Conservation (phyloP, 2,888 invertebrate genomes). For the Lacanobia oleracea region DNA sequence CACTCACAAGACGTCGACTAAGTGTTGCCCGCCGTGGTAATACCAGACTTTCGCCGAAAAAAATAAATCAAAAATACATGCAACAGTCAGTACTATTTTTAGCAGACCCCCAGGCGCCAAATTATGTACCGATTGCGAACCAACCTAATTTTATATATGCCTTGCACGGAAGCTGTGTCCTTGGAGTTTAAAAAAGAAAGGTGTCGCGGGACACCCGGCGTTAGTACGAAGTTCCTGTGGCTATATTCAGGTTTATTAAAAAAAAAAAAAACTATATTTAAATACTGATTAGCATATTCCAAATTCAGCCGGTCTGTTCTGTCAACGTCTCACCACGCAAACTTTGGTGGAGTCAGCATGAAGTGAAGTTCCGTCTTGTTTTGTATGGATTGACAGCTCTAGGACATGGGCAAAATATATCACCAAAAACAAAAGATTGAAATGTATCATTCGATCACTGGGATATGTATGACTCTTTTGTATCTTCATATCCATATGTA, state of each 20-base stretch:
- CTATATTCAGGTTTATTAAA: not conserved
- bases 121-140: slow-evolving; percentile 23
- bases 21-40: not conserved
- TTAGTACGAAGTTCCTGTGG: not conserved
- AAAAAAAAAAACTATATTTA: not conserved
- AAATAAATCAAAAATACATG: slow-evolving; percentile 13
- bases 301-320: no score
- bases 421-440: no score
- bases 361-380: no score
- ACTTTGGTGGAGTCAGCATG: no score
- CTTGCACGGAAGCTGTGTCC: slow-evolving; percentile 33
- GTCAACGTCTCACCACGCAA: no score
- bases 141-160: slow-evolving; percentile 32
- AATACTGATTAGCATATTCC: no score
- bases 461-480: no score
- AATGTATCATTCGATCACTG: no score
- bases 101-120: slow-evolving; percentile 29
- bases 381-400: no score
- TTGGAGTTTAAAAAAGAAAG: slow-evolving; percentile 19
- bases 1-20: not conserved
- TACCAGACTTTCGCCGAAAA: slow-evolving; percentile 8
- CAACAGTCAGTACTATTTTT: slow-evolving; percentile 31
- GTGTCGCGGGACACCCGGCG: not conserved
- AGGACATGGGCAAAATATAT: no score
- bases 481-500: no score